Evolutionary conservation across 2,888 invertebrate species (phyloP).

Genomic region (Hipparchia sbordonii): DNA sequence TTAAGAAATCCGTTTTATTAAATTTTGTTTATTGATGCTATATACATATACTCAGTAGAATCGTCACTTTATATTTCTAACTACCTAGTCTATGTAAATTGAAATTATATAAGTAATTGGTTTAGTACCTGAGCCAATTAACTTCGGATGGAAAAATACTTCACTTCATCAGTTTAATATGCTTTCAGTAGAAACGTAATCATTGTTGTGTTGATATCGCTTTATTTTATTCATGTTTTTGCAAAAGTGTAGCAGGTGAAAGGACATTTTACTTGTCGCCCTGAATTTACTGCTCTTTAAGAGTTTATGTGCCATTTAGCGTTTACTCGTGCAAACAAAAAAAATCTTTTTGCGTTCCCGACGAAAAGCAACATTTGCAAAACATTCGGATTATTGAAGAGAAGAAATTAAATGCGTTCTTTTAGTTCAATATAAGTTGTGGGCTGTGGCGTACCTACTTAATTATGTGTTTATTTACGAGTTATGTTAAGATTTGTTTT

Average conservation of each 20-base stretch:
- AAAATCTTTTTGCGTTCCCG: constrained; percentile 55
- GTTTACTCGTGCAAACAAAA: constrained; percentile 54
- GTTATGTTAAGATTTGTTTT: constrained; percentile 39
- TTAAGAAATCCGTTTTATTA: too few relatives aligned
- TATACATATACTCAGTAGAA: background rate
- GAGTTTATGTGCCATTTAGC: constrained; percentile 72
- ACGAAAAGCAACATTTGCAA: constrained; percentile 54
- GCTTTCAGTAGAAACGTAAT: background rate
- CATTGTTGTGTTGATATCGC: constrained; percentile 25
- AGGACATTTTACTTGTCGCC: constrained; percentile 69
- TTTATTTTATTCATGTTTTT: constrained; percentile 42
- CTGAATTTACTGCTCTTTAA: constrained; percentile 69
- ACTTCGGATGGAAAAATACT: background rate
- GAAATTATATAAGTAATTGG: background rate
- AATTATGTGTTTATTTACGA: constrained; percentile 30
- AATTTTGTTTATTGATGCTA: background rate
- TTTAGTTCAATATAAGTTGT: background rate
- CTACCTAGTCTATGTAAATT: too few relatives aligned
- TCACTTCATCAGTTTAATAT: background rate
- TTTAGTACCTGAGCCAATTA: background rate
- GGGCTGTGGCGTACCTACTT: background rate
- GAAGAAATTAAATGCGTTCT: background rate
- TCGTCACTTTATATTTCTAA: too few relatives aligned
- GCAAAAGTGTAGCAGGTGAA: constrained; percentile 61
- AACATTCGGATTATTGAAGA: constrained; percentile 32